phyloP scores from a whole-genome alignment of 2,113 vertebrate species.

The Okapia johnstoni region DNA sequence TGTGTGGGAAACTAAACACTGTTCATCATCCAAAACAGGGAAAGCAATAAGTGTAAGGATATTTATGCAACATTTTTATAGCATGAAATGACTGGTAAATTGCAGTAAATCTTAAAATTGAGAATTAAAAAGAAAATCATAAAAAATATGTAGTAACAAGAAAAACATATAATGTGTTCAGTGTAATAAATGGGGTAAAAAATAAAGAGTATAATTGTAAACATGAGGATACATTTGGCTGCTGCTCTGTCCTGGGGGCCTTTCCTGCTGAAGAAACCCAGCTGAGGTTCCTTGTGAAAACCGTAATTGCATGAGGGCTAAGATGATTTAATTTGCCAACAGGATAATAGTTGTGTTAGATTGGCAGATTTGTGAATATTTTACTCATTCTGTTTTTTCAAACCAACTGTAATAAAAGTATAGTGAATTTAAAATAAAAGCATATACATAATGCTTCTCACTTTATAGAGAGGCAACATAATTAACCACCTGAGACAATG shows the following conservation, averaged over 20 bases:
- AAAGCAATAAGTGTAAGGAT: neutral
- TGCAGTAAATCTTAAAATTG: neutral
- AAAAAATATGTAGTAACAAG: neutral
- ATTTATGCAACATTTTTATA: neutral
- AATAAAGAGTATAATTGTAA: slow-evolving; percentile 10
- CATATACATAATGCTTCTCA: neutral
- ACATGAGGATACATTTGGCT: neutral
- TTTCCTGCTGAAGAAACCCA: neutral
- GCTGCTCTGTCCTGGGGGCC: neutral
- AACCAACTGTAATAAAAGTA: neutral
- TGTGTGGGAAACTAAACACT: neutral
- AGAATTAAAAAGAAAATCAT: slow-evolving; percentile 17
- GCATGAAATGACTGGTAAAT: neutral
- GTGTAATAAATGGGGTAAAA: neutral
- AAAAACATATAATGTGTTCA: neutral
- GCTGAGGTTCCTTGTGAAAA: slow-evolving; percentile 15
- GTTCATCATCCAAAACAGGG: neutral
- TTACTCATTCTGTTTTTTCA: slow-evolving; percentile 34
- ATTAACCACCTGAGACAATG: neutral
- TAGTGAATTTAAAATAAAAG: slow-evolving; percentile 25
- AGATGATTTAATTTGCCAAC: slow-evolving; percentile 47
- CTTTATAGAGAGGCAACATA: neutral
- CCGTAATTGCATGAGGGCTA: neutral
- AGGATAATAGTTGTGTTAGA: neutral
- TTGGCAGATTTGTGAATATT: neutral